phyloP scores from a whole-genome alignment of 2,888 invertebrate genomes.

The Tolmerus cingulatus region DNA sequence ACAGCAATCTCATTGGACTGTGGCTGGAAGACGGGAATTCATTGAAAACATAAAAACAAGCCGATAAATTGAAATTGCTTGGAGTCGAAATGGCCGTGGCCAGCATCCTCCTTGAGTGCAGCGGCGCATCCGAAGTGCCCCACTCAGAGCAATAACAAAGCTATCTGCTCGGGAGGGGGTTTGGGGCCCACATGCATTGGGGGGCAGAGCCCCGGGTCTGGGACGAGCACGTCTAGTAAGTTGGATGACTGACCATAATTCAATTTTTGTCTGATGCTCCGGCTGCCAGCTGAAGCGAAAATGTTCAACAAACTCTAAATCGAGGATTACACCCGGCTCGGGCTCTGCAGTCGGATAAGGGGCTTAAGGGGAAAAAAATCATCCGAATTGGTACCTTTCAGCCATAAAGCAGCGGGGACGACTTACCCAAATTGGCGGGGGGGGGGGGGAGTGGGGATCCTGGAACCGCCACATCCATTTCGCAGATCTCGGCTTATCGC shows the following conservation, averaged over 20 bases:
- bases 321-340: constrained; percentile 17
- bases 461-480: neutral
- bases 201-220: neutral
- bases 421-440: constrained; percentile 22
- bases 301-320: constrained; percentile 32
- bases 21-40: constrained; percentile 15
- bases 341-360: constrained; percentile 17
- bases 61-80: constrained; percentile 43
- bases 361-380: constrained; percentile 2
- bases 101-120: neutral
- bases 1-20: constrained; percentile 2
- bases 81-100: constrained; percentile 8
- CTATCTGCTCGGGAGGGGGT: neutral
- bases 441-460: neutral
- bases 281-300: neutral
- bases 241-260: constrained; percentile 39
- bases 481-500: constrained; percentile 8
- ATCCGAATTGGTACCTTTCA: constrained; percentile 10
- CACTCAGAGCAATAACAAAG: neutral
- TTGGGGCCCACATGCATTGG: neutral
- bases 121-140: neutral
- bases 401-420: neutral
- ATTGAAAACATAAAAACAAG: constrained; percentile 32
- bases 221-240: neutral
- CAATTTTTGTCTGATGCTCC: constrained; percentile 29